phyloP scores from a whole-genome alignment of 2,888 invertebrate genomes.

The Fragum sueziense region DNA sequence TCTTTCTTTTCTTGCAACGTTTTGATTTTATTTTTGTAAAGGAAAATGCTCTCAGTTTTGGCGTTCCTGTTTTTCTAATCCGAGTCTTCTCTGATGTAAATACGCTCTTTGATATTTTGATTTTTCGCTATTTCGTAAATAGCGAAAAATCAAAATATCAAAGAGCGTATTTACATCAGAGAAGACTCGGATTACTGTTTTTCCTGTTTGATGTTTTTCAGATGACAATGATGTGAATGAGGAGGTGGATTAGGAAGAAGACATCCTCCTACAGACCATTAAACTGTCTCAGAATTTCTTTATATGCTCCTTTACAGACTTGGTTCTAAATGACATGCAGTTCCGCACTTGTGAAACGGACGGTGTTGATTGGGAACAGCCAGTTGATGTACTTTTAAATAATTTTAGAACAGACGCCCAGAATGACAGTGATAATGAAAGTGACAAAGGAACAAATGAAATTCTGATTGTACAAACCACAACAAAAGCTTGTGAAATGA shows the following conservation, averaged over 20 bases:
- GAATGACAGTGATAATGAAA: not conserved
- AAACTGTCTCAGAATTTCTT: not conserved
- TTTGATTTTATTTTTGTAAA: too few species aligned
- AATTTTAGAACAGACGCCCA: not conserved
- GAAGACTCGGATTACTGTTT: too few species aligned
- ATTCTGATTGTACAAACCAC: not conserved
- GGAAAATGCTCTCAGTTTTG: too few species aligned
- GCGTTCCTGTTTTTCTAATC: too few species aligned
- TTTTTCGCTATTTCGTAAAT: too few species aligned
- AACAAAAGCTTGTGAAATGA: not conserved
- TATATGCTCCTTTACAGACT: not conserved
- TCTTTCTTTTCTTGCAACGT: too few species aligned
- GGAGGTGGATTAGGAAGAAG: not conserved
- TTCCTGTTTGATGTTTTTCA: not conserved
- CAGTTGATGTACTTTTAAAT: not conserved
- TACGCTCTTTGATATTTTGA: too few species aligned
- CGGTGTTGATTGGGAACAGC: constrained; percentile 2
- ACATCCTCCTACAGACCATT: not conserved
- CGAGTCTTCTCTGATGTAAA: too few species aligned
- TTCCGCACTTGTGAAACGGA: not conserved
- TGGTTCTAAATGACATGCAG: not conserved
- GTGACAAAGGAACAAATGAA: not conserved
- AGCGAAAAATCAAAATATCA: too few species aligned
- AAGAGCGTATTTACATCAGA: too few species aligned
- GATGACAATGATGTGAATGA: not conserved